Evolutionary conservation across 2,797 vertebrate species (phyloP).

Genomic region (Halcyon badia): DNA sequence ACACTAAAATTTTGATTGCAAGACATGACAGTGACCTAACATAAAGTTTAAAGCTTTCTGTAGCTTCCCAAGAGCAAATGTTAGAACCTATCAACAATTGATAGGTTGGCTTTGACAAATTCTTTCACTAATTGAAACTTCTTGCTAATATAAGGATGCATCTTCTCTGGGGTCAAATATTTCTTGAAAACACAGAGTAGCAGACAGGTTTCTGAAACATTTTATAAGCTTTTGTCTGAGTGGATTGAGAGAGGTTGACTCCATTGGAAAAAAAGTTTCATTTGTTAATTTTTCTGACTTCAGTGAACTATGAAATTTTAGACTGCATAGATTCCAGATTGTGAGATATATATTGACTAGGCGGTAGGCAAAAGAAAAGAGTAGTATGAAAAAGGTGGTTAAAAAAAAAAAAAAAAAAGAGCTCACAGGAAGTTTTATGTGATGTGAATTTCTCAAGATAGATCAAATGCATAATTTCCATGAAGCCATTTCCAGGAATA

Average conservation of each 20-base stretch:
- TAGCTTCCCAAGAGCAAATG: not conserved
- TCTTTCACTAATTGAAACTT: not conserved
- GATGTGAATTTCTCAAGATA: not conserved
- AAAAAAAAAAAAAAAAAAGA: too few relatives aligned
- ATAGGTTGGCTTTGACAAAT: not conserved
- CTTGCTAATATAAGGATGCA: not conserved
- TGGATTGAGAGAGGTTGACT: not conserved
- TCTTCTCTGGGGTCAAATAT: not conserved
- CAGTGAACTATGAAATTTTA: not conserved
- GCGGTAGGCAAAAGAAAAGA: not conserved
- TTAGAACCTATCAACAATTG: not conserved
- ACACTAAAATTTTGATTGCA: not conserved
- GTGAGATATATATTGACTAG: not conserved
- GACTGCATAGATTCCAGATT: not conserved
- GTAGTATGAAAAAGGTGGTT: not conserved
- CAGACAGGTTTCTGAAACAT: not conserved
- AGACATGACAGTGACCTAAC: not conserved
- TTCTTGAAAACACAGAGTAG: not conserved
- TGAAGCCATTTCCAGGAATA: not conserved
- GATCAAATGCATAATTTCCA: not conserved
- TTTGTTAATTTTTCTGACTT: not conserved
- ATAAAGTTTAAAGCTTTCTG: not conserved
- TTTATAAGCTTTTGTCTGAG: not conserved
- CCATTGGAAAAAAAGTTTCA: not conserved
- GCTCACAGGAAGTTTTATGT: not conserved